Conservation (phyloP, 2,797 vertebrate species). For the Benthosema pterotum region DNA sequence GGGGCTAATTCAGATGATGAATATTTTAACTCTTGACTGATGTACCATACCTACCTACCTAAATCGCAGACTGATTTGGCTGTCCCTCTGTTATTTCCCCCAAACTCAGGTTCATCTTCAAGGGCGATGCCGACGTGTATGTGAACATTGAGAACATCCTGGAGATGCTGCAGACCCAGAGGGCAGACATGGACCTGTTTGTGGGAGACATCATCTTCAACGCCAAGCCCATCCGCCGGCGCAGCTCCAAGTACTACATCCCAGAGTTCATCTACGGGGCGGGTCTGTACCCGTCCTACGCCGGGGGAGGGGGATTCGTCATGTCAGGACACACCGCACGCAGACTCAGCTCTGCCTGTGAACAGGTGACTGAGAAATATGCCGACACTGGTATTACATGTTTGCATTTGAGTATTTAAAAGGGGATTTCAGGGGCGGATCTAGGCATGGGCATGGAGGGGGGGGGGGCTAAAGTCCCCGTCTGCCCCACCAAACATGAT, state of each 20-base stretch:
- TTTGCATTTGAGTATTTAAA: too few relatives aligned
- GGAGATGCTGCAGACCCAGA: conserved; percentile 83
- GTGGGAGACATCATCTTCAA: conserved; percentile 94
- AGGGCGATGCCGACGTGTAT: conserved; percentile 93
- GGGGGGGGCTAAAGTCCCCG: too few relatives aligned
- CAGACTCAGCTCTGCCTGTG: conserved; percentile 86
- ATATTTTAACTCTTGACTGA: too few relatives aligned
- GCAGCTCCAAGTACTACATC: conserved; percentile 92
- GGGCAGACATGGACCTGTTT: conserved; percentile 84
- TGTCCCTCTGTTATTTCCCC: background rate
- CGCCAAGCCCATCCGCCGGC: conserved; percentile 88
- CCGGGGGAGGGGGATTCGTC: conserved; percentile 93
- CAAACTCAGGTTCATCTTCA: conserved; percentile 91
- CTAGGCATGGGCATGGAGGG: too few relatives aligned
- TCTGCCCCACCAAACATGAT: too few relatives aligned
- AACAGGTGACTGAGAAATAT: conserved; percentile 66
- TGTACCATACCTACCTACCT: too few relatives aligned
- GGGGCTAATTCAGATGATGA: too few relatives aligned
- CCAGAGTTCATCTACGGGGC: conserved; percentile 91
- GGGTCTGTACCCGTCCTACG: conserved; percentile 88
- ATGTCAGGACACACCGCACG: conserved; percentile 88
- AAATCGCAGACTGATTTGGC: too few relatives aligned
- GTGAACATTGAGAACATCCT: conserved; percentile 94
- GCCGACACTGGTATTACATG: too few relatives aligned
- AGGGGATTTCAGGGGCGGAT: too few relatives aligned